Evolutionary conservation across 2,113 vertebrate genomes (phyloP).

Genomic region (Pampusana beccarii): DNA sequence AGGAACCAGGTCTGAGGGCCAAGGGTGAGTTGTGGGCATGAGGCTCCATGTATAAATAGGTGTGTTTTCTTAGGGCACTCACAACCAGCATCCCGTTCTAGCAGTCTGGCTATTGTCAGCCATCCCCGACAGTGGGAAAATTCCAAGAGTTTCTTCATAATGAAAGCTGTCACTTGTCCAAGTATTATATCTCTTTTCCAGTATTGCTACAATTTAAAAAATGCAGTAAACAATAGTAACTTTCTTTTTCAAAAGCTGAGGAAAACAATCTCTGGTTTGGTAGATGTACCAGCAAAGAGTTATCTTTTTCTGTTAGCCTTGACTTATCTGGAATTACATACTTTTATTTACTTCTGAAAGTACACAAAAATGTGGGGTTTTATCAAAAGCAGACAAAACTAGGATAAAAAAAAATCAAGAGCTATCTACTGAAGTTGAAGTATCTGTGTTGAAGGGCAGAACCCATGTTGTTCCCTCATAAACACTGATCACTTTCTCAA

Average conservation of each 20-base stretch:
- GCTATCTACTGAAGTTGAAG: background rate
- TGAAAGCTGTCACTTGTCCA: background rate
- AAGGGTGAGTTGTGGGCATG: background rate
- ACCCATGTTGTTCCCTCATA: background rate
- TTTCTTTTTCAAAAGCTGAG: background rate
- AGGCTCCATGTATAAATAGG: background rate
- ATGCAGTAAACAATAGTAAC: background rate
- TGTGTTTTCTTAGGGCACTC: background rate
- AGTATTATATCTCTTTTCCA: background rate
- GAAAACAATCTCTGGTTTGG: background rate
- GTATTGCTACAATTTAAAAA: background rate
- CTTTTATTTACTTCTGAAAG: background rate
- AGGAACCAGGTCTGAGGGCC: background rate
- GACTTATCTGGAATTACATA: background rate
- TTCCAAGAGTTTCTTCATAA: background rate
- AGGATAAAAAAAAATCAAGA: background rate
- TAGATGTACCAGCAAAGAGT: background rate
- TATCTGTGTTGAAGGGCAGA: constrained; percentile 1
- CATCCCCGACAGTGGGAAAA: background rate
- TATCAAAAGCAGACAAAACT: constrained; percentile 1
- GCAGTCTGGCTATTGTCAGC: background rate
- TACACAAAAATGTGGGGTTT: background rate
- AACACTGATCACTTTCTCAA: background rate
- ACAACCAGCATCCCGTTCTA: background rate
- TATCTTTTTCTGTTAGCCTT: background rate